Evolutionary conservation across 1,140 invertebrate species (phyloP).

Genomic region (Periplaneta americana): DNA sequence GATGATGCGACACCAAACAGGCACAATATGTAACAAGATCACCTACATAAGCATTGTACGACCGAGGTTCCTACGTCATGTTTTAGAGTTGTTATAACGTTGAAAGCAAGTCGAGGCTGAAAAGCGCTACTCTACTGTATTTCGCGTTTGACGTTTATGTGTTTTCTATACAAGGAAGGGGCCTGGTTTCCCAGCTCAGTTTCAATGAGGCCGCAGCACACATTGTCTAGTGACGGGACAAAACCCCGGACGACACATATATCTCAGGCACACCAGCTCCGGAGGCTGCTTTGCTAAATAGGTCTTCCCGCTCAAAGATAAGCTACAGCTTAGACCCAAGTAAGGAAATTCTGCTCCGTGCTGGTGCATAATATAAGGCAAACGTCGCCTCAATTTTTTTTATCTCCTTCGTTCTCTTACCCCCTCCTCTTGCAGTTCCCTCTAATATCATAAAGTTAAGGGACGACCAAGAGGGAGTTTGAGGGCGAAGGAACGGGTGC

Average conservation of each 20-base stretch:
- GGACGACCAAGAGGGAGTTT: not conserved
- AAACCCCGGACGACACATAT: not conserved
- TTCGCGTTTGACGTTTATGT: too few relatives aligned
- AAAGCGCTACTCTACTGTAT: too few relatives aligned
- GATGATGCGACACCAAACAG: too few relatives aligned
- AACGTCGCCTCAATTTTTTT: not conserved
- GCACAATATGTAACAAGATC: too few relatives aligned
- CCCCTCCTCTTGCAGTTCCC: not conserved
- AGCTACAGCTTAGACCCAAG: not conserved
- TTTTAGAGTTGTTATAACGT: too few relatives aligned
- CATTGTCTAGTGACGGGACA: not conserved
- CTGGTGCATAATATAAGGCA: conserved; percentile 1
- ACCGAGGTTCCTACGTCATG: too few relatives aligned
- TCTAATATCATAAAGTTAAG: not conserved
- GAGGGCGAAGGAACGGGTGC: not conserved
- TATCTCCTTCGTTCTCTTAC: not conserved
- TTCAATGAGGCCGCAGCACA: not conserved
- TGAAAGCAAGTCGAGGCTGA: too few relatives aligned
- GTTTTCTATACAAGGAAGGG: not conserved
- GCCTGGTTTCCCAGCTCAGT: not conserved
- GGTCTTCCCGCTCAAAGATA: not conserved
- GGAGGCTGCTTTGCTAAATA: not conserved
- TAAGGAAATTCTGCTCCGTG: conserved; percentile 2
- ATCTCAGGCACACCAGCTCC: not conserved
- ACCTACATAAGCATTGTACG: too few relatives aligned